These are phyloP conservation scores for Eupithecia inturbata DNA, from an alignment of 2,888 invertebrate genomes.

Conservation along the genomic window DNA sequence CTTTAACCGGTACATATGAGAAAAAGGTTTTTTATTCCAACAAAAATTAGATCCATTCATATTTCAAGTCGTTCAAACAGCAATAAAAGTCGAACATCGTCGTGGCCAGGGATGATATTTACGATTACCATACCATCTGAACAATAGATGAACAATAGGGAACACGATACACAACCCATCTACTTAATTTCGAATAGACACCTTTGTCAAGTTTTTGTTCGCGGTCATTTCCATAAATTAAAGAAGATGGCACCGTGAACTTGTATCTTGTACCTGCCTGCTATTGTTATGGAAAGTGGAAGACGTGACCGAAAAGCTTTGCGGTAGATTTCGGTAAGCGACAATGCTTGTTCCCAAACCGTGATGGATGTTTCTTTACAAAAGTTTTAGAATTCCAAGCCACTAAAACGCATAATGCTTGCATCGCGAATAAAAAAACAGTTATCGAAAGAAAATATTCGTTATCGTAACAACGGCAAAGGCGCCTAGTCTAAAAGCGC, in stretches of 20 bases:
- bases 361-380: conserved; percentile 43
- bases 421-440: conserved; percentile 14
- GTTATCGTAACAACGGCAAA: conserved; percentile 17
- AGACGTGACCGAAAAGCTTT: conserved; percentile 72
- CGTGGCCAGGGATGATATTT: conserved; percentile 70
- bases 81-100: conserved; percentile 50
- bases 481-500: conserved; percentile 17
- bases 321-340: conserved; percentile 69
- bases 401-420: conserved; percentile 7
- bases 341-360: conserved; percentile 36
- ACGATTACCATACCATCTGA: conserved; percentile 64
- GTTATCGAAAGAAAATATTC: conserved; percentile 3
- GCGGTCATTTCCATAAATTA: conserved; percentile 83
- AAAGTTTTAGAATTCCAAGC: conserved; percentile 32
- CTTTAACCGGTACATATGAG: not conserved
- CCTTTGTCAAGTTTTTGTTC: conserved; percentile 82
- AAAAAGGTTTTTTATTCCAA: not conserved
- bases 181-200: conserved; percentile 83
- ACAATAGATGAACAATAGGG: conserved; percentile 75
- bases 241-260: conserved; percentile 67
- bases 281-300: conserved; percentile 79
- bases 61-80: conserved; percentile 16
- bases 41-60: conserved; percentile 21
- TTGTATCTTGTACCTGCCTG: conserved; percentile 68
- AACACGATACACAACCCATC: conserved; percentile 76